Base-by-base conservation (phyloP, 2,888 invertebrate species). In the Drosophila villosipedis region DNA sequence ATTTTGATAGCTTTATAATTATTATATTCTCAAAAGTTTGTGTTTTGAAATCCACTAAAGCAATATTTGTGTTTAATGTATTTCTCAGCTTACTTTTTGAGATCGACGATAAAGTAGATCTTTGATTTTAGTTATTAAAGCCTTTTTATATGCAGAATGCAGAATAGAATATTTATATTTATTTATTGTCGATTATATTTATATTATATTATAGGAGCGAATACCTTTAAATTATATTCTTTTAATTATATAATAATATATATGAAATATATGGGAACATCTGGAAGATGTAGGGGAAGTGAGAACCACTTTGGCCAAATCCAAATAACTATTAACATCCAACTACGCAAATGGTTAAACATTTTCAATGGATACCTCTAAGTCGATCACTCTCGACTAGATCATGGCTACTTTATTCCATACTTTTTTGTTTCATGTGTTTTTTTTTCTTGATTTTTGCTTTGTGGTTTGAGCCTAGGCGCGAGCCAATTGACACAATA, bases 401-500 rank as follows among this genome's bases (percentile, higher is more conserved):
- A 67, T 63, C 39, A 37, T 31, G 19, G 7, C 12, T 31, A 53
- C 31, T 55, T 49, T 16, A 25, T 22, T 28, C 37, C 19, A 49
- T 49, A 7, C 12, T 33, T 39, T 16, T 55, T 16, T 39, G 14
- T 50, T 58, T 50, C 1, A 1, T 6, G n/a, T 57, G 28, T 37
- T 22, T 53, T 47, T 47, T 19, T 28, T 12, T 35, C 35, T 66
- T 33, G 47, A 30, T 57, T 47, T 47, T 58, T 72, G 54, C 62
- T 73, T 47, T 65, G 52, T 50, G 61, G 35, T 61, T 67, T 77
- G 77, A 84, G 87, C 86, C 88, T 78, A 87, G 91, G 91, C 91
- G 92, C 85, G 85, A 85, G 90, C 85, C 92, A 92, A 93, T 92
- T 93, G 92, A 89, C 92, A 89, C 92, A 92, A 93, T 93, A 92